Base-by-base conservation (phyloP, 2,888 invertebrate genomes). In the Chaetoderma sp. region DNA sequence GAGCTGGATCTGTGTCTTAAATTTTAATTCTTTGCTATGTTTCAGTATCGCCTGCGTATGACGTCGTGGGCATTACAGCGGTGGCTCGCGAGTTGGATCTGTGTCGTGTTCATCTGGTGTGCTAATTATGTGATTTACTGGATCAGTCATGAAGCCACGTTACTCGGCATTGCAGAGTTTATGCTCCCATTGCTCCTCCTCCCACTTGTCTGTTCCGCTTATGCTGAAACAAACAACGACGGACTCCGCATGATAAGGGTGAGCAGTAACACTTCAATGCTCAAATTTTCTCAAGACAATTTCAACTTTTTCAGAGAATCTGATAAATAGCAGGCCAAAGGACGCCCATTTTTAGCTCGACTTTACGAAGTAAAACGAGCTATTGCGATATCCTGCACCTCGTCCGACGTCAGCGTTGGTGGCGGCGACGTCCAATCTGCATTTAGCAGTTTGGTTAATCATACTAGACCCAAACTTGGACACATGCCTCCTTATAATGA, bases 141-240 rank as follows among this genome's bases (percentile, higher is more conserved):
- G 87, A 74, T 86, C 42, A 80, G 72, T 36, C 80, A 86, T 47
- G 67, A 79, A 1, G 84, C 87, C 4, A 73, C 77, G 0, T 63
- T 85, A 3, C 59, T 79, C 6, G 86, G 82, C 23, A 82, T 87
- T 27, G 70, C 80, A 4, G 79, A 86, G 74, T 86, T 87, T 68
- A 63, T 84, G 23, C 72, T 85, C 3, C 87, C 87, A 1, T 76
- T 88, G 18, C 60, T 86, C 8, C 59, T 86, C 3, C 78, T 87
- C 1, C 81, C 86, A 0, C 73, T 88, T 0, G 55, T 87, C 47
- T 80, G 84, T 52, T 85, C 87, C 3, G 86, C 87, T 0, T 87
- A 85, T 68, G 87, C 87, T 1, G 88, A 88, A 77, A 87, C 86
- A 33, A 88, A 87, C 70, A 81, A 82, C 56, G 88, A 88, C 72